phyloP scores from a whole-genome alignment of 1,140 invertebrate genomes.

The Proctacanthus coquilletti region DNA sequence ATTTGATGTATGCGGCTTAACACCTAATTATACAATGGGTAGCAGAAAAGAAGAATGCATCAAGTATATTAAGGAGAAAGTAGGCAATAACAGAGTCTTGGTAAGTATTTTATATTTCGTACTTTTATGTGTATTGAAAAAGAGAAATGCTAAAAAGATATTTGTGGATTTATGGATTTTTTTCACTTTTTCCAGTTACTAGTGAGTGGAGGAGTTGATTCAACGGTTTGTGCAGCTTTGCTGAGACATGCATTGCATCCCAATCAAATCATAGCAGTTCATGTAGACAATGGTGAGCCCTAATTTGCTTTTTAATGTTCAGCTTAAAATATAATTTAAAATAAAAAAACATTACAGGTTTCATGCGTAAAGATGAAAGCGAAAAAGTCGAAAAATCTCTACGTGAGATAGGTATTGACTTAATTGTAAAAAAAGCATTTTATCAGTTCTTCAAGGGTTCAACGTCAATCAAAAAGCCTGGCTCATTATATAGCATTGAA shows the following conservation, averaged over 20 bases:
- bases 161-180: neutral
- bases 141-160: too few relatives aligned
- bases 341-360: slow-evolving; percentile 37
- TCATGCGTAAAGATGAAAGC: slow-evolving; percentile 95
- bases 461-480: slow-evolving; percentile 44
- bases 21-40: slow-evolving; percentile 76
- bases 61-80: slow-evolving; percentile 79
- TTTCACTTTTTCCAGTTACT: slow-evolving; percentile 46
- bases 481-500: slow-evolving; percentile 37
- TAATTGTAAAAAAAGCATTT: slow-evolving; percentile 63
- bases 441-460: slow-evolving; percentile 64
- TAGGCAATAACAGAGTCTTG: slow-evolving; percentile 85
- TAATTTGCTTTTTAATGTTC: slow-evolving; percentile 1
- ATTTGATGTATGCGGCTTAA: slow-evolving; percentile 74
- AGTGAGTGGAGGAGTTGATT: slow-evolving; percentile 95
- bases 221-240: slow-evolving; percentile 92
- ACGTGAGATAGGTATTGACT: slow-evolving; percentile 67
- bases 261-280: slow-evolving; percentile 89
- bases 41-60: slow-evolving; percentile 84
- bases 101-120: slow-evolving; percentile 39
- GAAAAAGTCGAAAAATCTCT: slow-evolving; percentile 74
- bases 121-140: neutral
- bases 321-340: too few relatives aligned
- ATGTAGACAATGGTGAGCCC: slow-evolving; percentile 87
- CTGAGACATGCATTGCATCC: slow-evolving; percentile 74